These are phyloP conservation scores for Apotomis turbidana DNA, from an alignment of 2,888 invertebrate genomes.

Conservation along the genomic window DNA sequence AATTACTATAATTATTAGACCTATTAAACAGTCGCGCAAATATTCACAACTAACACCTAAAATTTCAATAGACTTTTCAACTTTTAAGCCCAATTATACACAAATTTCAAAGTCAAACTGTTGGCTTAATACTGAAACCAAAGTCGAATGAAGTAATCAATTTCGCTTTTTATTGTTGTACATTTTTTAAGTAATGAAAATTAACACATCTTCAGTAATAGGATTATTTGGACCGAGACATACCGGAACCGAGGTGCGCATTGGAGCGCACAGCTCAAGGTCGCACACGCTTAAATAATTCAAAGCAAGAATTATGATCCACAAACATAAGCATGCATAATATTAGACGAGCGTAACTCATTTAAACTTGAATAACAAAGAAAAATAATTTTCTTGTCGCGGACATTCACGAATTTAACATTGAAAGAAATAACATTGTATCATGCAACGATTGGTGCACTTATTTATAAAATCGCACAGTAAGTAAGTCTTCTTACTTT, in stretches of 20 bases:
- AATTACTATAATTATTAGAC: constrained; percentile 62
- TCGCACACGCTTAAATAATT: constrained; percentile 59
- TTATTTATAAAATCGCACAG: too few species aligned
- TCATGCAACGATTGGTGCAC: too few species aligned
- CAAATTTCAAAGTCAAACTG: not conserved
- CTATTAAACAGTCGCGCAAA: constrained; percentile 1
- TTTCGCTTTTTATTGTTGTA: not conserved
- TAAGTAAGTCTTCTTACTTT: too few species aligned
- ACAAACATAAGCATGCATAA: constrained; percentile 35
- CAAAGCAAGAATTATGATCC: constrained; percentile 32
- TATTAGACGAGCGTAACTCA: constrained; percentile 19
- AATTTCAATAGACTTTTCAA: not conserved
- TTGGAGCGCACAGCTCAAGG: constrained; percentile 70
- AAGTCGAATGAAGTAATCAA: not conserved
- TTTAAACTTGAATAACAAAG: constrained; percentile 27
- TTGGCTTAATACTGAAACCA: not conserved
- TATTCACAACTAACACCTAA: not conserved
- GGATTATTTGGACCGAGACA: constrained; percentile 66
- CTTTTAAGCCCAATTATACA: not conserved
- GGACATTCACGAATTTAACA: not conserved
- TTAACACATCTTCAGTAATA: constrained; percentile 62
- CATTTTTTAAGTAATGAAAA: constrained; percentile 41
- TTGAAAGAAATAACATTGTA: not conserved
- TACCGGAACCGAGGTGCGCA: constrained; percentile 71
- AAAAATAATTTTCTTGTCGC: not conserved